Conservation (phyloP, 2,113 vertebrate species). For the Mobula hypostoma region DNA sequence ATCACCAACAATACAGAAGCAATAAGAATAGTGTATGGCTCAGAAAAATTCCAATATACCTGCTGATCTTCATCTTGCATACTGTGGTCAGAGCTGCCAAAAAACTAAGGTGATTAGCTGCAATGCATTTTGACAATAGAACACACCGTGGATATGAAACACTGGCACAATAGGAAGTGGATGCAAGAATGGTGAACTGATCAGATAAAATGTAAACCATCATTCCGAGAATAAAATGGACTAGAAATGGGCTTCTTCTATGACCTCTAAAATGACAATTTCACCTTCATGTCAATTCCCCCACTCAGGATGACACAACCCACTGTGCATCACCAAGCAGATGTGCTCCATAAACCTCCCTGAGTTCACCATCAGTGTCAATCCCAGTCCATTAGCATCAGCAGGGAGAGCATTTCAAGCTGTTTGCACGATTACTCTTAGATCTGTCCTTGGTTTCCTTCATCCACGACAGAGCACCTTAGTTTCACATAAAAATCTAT, state of each 20-base stretch:
- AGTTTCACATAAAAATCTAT: not conserved
- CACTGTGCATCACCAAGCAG: not conserved
- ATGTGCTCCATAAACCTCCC: not conserved
- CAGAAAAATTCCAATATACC: not conserved
- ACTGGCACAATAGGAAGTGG: not conserved
- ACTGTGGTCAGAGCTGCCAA: not conserved
- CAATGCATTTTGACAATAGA: not conserved
- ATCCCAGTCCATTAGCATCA: not conserved
- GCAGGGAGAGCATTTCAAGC: not conserved
- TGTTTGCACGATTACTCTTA: not conserved
- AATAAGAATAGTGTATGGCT: not conserved
- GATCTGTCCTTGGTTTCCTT: not conserved
- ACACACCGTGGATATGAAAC: not conserved
- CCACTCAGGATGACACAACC: not conserved
- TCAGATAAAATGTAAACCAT: not conserved
- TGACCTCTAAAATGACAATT: not conserved
- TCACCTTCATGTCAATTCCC: not conserved
- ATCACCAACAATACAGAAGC: not conserved
- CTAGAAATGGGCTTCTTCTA: not conserved
- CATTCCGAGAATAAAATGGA: not conserved
- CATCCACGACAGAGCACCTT: not conserved
- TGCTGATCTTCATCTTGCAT: not conserved
- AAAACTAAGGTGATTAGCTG: not conserved
- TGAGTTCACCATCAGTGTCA: not conserved
- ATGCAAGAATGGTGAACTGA: not conserved